phyloP scores from a whole-genome alignment of 2,888 invertebrate genomes.

The Scaptomyza parva region DNA sequence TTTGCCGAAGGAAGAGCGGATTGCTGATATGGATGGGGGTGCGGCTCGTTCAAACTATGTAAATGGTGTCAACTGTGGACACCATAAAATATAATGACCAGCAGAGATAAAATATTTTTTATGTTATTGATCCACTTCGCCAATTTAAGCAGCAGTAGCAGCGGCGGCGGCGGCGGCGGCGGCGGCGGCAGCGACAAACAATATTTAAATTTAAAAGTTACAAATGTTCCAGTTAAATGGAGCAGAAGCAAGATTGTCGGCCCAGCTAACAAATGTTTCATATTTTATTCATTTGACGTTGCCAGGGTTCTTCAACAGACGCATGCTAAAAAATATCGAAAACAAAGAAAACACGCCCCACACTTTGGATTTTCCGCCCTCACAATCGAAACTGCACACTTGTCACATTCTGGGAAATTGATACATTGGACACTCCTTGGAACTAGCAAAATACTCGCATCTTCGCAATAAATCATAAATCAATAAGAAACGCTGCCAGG shows the following conservation, averaged over 20 bases:
- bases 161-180: background rate
- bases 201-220: conserved; percentile 78
- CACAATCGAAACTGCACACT: conserved; percentile 70
- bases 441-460: conserved; percentile 66
- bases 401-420: conserved; percentile 70
- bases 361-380: conserved; percentile 34
- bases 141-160: conserved; percentile 35
- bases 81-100: conserved; percentile 75
- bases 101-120: conserved; percentile 72
- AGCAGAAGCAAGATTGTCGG: conserved; percentile 84
- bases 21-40: background rate
- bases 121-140: conserved; percentile 71
- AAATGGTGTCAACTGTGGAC: conserved; percentile 73
- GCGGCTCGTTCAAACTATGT: conserved; percentile 43
- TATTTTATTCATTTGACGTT: conserved; percentile 6
- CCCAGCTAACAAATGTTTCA: conserved; percentile 30
- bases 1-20: conserved; percentile 1
- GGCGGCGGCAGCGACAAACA: conserved; percentile 59
- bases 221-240: conserved; percentile 82
- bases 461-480: conserved; percentile 82
- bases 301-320: conserved; percentile 16
- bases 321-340: conserved; percentile 22
- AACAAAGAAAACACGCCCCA: conserved; percentile 62
- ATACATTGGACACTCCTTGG: conserved; percentile 54
- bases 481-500: conserved; percentile 62